Base-by-base conservation (phyloP, 2,888 invertebrate species). In the Rhagonycha lutea region DNA sequence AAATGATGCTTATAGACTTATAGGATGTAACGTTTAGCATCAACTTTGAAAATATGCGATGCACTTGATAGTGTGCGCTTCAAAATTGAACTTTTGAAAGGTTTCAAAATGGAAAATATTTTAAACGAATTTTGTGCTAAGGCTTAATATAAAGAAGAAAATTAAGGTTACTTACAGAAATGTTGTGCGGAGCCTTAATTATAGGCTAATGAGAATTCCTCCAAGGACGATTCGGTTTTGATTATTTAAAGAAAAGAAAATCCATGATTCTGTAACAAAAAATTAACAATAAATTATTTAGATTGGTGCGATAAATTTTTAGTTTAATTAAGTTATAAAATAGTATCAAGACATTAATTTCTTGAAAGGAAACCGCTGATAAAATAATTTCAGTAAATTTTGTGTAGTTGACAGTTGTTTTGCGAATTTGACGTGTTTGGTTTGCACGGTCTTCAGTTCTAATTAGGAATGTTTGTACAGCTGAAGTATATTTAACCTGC, bases 391-490 rank as follows among this genome's bases (percentile, higher is more conserved):
- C 69, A 72, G 63, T 72, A 75, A 77, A 78, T 79, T 75, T 78
- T 79, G 77, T 69, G 70, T 75, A 62, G 73, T 75, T 78, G 79
- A 75, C 78, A 77, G 79, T 78, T 79, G 78, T 78, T 78, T 78
- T 75, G 78, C 77, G 75, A 79, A 78, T 80, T 79, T 80, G 79
- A 80, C 75, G 74, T 73, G 70, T 76, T 63, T 74, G 79, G 75
- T 76, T 76, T 74, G 69, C 61, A 76, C 74, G 76, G 74, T 75
- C 75, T 74, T 74, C 62, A 77, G 68, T 75, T 78, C 78, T 78
- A 78, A 79, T 79, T 79, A 79, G 78, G 78, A 70, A 72, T 79
- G 78, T 79, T 79, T 79, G 75, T 77, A 78, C 79, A 79, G 79
- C 79, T 79, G 79, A 68, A 79, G 78, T 68, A 69, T 67, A 61